These are phyloP conservation scores for Pterocles burchelli DNA, from an alignment of 2,113 vertebrate species.

Conservation along the genomic window DNA sequence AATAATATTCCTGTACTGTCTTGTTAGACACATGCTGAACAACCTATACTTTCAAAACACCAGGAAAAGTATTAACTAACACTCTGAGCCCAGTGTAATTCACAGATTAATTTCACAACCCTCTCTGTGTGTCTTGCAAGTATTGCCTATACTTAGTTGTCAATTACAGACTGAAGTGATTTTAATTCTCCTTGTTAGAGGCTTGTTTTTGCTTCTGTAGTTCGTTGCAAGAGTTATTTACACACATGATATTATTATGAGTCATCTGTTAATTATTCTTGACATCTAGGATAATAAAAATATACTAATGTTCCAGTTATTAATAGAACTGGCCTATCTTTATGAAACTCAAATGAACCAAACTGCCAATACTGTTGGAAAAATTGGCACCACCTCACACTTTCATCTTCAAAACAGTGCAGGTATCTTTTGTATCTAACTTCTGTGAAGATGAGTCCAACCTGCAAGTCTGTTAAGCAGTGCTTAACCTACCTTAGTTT, in stretches of 20 bases:
- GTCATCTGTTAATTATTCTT: conserved; percentile 53
- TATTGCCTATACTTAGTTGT: not conserved
- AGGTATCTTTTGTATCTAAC: not conserved
- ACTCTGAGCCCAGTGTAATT: not conserved
- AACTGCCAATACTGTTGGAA: not conserved
- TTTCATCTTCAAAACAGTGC: not conserved
- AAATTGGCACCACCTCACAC: not conserved
- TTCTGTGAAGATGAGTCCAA: not conserved
- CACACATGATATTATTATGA: conserved; percentile 2
- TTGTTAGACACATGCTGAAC: not conserved
- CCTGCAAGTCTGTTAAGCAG: not conserved
- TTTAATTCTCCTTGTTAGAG: conserved; percentile 2
- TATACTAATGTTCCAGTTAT: conserved; percentile 10
- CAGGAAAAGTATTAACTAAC: not conserved
- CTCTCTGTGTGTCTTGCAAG: not conserved
- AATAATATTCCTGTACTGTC: not conserved
- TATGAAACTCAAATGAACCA: not conserved
- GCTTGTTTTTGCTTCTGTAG: not conserved
- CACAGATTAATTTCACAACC: conserved; percentile 25
- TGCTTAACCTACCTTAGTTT: not conserved
- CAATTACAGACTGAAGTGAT: not conserved
- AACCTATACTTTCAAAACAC: not conserved
- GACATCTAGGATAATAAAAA: conserved; percentile 39
- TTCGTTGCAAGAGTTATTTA: not conserved
- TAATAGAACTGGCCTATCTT: conserved; percentile 26